Evolutionary conservation across 1,140 invertebrate genomes (phyloP).

Genomic region (Lycorma delicatula): DNA sequence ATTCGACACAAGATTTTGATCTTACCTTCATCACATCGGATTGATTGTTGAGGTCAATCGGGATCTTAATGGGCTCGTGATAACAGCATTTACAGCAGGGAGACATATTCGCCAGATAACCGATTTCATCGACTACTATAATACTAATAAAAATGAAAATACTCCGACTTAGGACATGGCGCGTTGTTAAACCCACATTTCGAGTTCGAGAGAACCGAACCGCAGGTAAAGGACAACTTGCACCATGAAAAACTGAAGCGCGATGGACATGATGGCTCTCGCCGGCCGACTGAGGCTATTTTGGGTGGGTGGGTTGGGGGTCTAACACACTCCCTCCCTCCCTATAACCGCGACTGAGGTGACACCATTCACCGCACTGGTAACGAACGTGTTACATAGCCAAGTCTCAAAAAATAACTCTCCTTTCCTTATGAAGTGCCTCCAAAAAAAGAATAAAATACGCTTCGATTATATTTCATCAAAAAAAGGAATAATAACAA

Average conservation of each 20-base stretch:
- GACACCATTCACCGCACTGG: too few relatives aligned
- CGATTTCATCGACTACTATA: background rate
- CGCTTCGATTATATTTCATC: too few relatives aligned
- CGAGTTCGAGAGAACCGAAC: background rate
- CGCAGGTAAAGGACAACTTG: conserved; percentile 4
- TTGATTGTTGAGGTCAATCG: conserved; percentile 65
- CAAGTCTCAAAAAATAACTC: too few relatives aligned
- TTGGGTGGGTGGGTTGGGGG: too few relatives aligned
- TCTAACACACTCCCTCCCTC: too few relatives aligned
- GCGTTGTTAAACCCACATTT: background rate
- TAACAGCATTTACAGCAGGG: conserved; percentile 44
- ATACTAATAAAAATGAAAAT: background rate
- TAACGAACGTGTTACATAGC: too few relatives aligned
- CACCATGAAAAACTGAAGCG: background rate
- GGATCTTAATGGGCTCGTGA: conserved; percentile 54
- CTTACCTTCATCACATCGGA: conserved; percentile 68
- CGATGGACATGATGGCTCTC: background rate
- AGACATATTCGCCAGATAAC: background rate
- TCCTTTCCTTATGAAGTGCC: too few relatives aligned
- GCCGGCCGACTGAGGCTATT: conserved; percentile 1
- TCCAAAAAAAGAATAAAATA: too few relatives aligned
- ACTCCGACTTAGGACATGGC: too few relatives aligned
- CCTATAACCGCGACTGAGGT: too few relatives aligned
- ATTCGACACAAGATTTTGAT: background rate
- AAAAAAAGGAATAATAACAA: too few relatives aligned